A percentile compares a stretch with the other conserved stretches of the same genome.
Conservation (phyloP, 2,888 invertebrate species). For the Aporophyla nigra region DNA sequence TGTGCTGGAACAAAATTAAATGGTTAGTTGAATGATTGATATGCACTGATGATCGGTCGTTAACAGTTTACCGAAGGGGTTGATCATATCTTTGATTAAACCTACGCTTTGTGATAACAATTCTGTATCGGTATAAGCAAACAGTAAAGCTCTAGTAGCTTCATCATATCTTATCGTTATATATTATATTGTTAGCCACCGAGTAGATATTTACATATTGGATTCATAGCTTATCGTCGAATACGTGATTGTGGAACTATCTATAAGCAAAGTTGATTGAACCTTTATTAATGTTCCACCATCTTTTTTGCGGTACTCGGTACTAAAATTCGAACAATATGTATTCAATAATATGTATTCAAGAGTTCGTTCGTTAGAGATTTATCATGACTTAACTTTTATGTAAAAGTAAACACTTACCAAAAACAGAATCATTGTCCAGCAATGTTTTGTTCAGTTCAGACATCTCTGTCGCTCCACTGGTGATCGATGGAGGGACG, state of each 20-base stretch:
- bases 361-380: neutral
- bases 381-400: neutral
- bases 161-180: conserved; percentile 42
- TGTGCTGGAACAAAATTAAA: conserved; percentile 85
- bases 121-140: conserved; percentile 35
- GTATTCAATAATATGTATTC: neutral
- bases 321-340: neutral
- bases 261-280: conserved; percentile 5
- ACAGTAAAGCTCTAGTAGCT: conserved; percentile 39
- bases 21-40: neutral
- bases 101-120: conserved; percentile 29
- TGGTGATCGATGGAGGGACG: conserved; percentile 93
- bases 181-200: conserved; percentile 4
- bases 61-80: conserved; percentile 6
- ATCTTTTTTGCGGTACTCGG: neutral
- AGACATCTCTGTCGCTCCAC: conserved; percentile 95
- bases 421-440: conserved; percentile 95
- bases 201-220: conserved; percentile 20
- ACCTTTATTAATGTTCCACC: neutral
- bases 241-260: conserved; percentile 11
- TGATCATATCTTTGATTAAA: conserved; percentile 23
- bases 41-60: neutral
- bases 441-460: conserved; percentile 95
- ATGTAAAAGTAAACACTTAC: conserved; percentile 86
- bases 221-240: conserved; percentile 19